Conservation (phyloP, 1,140 invertebrate genomes). For the Lepidurus couesii region DNA sequence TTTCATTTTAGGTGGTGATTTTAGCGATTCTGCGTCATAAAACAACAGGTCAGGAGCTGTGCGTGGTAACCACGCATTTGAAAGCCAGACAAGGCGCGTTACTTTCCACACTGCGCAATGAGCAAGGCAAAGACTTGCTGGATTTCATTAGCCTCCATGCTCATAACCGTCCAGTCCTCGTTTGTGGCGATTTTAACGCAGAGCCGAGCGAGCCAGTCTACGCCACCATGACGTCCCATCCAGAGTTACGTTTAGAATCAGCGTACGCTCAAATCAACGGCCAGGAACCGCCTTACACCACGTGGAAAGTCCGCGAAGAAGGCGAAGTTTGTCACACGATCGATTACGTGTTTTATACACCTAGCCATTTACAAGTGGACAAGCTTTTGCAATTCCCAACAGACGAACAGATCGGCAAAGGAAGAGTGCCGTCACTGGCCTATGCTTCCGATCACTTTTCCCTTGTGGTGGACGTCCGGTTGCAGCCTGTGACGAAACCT, state of each 20-base stretch:
- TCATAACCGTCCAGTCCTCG: slow-evolving; percentile 51
- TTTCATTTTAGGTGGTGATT: slow-evolving; percentile 54
- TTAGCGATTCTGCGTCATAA: slow-evolving; percentile 52
- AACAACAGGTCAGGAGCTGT: slow-evolving; percentile 55
- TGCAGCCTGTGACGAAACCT: slow-evolving; percentile 25
- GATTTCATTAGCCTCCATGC: slow-evolving; percentile 52
- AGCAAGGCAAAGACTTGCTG: slow-evolving; percentile 67
- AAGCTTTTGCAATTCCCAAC: slow-evolving; percentile 59
- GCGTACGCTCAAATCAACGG: slow-evolving; percentile 41
- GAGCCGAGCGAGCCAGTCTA: slow-evolving; percentile 68
- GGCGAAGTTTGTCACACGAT: slow-evolving; percentile 68
- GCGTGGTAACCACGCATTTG: slow-evolving; percentile 66
- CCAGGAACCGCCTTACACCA: slow-evolving; percentile 63
- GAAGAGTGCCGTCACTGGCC: slow-evolving; percentile 58
- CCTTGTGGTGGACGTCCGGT: slow-evolving; percentile 60
- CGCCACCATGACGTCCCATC: slow-evolving; percentile 50
- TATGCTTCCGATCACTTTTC: slow-evolving; percentile 79
- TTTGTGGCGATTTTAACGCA: slow-evolving; percentile 75
- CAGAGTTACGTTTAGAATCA: slow-evolving; percentile 36
- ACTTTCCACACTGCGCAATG: slow-evolving; percentile 61
- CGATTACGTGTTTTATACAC: slow-evolving; percentile 69
- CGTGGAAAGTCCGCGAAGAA: slow-evolving; percentile 69
- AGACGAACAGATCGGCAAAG: slow-evolving; percentile 59
- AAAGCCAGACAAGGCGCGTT: slow-evolving; percentile 66
- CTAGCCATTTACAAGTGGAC: slow-evolving; percentile 51